phyloP scores from a whole-genome alignment of 2,888 invertebrate genomes.

The Sinhomidia bicolor region DNA sequence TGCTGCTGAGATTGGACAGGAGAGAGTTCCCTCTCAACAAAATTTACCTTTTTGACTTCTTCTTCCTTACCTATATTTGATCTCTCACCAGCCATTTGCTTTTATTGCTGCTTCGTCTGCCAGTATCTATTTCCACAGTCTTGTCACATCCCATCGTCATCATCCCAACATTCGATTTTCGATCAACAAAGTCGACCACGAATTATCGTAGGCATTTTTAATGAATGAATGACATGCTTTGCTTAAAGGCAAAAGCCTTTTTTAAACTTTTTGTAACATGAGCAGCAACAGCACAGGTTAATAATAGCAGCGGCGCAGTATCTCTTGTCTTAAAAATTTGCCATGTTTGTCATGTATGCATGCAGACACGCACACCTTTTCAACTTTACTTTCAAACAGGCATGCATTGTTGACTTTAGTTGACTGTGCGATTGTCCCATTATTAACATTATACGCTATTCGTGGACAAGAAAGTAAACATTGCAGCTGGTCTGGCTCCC shows the following conservation, averaged over 20 bases:
- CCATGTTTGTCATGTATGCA: too few species aligned
- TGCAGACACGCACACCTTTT: neutral
- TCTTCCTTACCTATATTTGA: neutral
- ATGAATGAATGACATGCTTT: constrained; percentile 25
- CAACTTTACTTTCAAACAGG: neutral
- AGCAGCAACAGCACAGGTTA: too few species aligned
- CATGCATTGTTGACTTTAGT: neutral
- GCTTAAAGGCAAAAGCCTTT: constrained; percentile 31
- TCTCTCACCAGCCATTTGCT: neutral
- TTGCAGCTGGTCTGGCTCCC: neutral
- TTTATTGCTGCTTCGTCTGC: neutral
- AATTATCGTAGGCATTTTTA: neutral
- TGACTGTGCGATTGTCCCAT: neutral
- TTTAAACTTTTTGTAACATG: neutral
- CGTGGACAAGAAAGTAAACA: constrained; percentile 4
- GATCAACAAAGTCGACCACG: constrained; percentile 9
- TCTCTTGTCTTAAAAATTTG: neutral
- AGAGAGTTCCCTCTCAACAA: constrained; percentile 51
- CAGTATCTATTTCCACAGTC: neutral
- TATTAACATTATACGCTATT: neutral
- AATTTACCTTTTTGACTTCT: constrained; percentile 19
- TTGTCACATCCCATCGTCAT: neutral
- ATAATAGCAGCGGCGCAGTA: neutral
- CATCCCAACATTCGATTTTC: constrained; percentile 18
- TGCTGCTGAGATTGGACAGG: neutral